These are phyloP conservation scores for Cariama cristata DNA, from an alignment of 2,113 vertebrate genomes.

Conservation along the genomic window DNA sequence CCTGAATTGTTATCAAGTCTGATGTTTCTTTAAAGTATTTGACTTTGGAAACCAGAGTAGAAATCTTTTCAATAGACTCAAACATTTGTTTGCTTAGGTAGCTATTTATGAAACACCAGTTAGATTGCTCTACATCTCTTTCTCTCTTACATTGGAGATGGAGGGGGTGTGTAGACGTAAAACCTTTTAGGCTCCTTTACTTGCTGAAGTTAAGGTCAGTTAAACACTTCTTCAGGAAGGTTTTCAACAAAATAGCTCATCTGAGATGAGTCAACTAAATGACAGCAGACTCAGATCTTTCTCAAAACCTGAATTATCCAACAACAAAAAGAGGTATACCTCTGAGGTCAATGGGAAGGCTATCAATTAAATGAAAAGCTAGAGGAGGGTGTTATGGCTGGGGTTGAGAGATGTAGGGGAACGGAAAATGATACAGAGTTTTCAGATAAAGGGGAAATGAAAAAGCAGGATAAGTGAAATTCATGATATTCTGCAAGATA, in stretches of 20 bases:
- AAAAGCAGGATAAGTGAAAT: neutral
- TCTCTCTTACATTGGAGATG: neutral
- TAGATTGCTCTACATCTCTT: neutral
- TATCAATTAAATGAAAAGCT: neutral
- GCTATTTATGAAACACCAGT: neutral
- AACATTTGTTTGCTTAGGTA: neutral
- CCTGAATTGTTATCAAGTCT: neutral
- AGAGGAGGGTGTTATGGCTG: neutral
- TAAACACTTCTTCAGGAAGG: neutral
- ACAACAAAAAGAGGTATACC: neutral
- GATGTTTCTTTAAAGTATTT: neutral
- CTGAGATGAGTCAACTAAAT: neutral
- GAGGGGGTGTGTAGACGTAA: neutral
- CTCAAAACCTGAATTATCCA: neutral
- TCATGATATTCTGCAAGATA: neutral
- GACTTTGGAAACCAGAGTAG: neutral
- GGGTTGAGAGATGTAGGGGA: neutral
- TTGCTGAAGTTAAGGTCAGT: neutral
- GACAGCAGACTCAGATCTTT: neutral
- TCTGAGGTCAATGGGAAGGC: neutral
- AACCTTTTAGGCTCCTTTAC: neutral
- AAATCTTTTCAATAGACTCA: neutral
- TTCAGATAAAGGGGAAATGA: neutral
- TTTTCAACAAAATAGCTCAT: neutral
- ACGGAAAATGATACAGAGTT: neutral